phyloP scores from a whole-genome alignment of 2,113 vertebrate genomes.

The Coptodon bakossiorum region DNA sequence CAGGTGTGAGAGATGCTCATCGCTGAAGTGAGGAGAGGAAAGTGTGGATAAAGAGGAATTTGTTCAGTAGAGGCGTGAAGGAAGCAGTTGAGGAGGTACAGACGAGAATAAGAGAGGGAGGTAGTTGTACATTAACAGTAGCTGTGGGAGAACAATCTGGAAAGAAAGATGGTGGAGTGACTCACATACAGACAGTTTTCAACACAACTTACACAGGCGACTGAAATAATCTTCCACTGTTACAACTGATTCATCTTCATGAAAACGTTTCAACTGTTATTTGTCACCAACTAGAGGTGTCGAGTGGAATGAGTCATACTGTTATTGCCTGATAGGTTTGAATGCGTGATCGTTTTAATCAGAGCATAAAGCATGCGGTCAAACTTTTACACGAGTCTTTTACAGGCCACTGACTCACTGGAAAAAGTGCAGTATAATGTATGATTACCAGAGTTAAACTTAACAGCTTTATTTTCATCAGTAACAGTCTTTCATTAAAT shows the following conservation, averaged over 20 bases:
- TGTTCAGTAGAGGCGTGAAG: neutral
- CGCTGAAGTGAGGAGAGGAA: neutral
- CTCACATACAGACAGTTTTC: neutral
- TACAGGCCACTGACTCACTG: neutral
- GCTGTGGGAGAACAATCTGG: constrained; percentile 10
- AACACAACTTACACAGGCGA: neutral
- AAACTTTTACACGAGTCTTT: neutral
- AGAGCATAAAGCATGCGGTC: neutral
- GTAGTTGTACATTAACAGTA: neutral
- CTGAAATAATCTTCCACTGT: neutral
- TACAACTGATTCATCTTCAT: neutral
- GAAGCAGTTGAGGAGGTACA: neutral
- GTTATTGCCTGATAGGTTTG: neutral
- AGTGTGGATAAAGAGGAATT: neutral
- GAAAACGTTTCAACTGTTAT: neutral
- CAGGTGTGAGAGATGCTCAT: neutral
- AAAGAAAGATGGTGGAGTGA: neutral
- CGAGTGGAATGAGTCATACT: neutral
- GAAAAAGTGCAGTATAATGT: neutral
- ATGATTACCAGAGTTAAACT: neutral
- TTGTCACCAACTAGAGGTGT: neutral
- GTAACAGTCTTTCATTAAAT: neutral
- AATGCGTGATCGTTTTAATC: neutral
- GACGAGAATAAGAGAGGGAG: neutral
- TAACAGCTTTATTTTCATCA: neutral